Evolutionary conservation across 2,797 vertebrate species (phyloP).

Genomic region (Enoplosus armatus): DNA sequence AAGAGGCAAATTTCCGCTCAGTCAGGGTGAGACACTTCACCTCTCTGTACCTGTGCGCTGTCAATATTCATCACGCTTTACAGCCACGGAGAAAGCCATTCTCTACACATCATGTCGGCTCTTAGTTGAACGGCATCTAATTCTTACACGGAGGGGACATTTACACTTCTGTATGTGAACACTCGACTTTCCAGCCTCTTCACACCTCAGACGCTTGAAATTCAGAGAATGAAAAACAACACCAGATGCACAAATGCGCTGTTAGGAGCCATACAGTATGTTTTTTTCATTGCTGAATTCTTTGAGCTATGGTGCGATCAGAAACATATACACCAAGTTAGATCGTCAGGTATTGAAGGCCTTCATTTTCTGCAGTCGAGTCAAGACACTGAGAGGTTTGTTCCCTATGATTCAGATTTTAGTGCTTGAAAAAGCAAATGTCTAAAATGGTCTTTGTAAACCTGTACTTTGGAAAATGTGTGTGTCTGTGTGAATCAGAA

Average conservation of each 20-base stretch:
- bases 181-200: conserved; percentile 7
- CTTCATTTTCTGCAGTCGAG: conserved; percentile 35
- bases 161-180: neutral
- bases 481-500: conserved; percentile 13
- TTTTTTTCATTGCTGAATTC: neutral
- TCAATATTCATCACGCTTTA: conserved; percentile 58
- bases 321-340: neutral
- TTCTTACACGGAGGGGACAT: conserved; percentile 9
- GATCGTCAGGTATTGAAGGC: conserved; percentile 11
- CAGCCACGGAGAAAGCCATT: conserved; percentile 52
- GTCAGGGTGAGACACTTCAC: conserved; percentile 11
- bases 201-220: conserved; percentile 27
- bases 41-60: conserved; percentile 37
- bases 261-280: neutral
- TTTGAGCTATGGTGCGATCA: neutral
- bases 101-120: conserved; percentile 25
- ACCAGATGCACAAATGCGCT: neutral
- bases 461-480: conserved; percentile 37
- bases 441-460: conserved; percentile 31
- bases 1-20: conserved; percentile 19
- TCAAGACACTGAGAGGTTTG: conserved; percentile 37
- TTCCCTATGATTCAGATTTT: conserved; percentile 47
- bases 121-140: conserved; percentile 44
- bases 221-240: conserved; percentile 15
- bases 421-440: conserved; percentile 25